Evolutionary conservation across 1,140 invertebrate species (phyloP).

Genomic region (Drosophila leontia): DNA sequence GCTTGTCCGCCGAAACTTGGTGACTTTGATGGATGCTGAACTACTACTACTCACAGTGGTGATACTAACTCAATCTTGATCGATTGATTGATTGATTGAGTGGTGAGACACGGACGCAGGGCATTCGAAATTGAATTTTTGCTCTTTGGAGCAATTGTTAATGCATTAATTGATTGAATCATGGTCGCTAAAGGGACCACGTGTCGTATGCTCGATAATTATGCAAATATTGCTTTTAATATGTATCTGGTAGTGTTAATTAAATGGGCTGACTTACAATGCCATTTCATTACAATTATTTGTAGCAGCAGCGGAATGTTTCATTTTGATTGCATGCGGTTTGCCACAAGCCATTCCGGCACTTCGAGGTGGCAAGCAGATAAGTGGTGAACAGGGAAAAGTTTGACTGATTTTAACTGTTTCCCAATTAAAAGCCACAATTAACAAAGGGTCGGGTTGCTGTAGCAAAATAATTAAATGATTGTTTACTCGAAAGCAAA

Average conservation of each 20-base stretch:
- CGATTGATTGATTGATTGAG: conserved; percentile 46
- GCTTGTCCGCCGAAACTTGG: conserved; percentile 18
- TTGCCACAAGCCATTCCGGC: conserved; percentile 31
- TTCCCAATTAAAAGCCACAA: conserved; percentile 4
- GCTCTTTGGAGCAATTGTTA: conserved; percentile 5
- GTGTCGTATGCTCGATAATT: conserved; percentile 27
- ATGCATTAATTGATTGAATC: conserved; percentile 41
- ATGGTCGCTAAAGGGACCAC: conserved; percentile 1
- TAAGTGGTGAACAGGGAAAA: conserved; percentile 34
- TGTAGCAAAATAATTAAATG: conserved; percentile 13
- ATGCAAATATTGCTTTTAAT: conserved; percentile 28
- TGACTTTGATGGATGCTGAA: conserved; percentile 64
- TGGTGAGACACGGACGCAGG: neutral
- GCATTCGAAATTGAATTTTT: conserved; percentile 28
- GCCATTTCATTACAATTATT: conserved; percentile 17
- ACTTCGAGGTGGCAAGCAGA: conserved; percentile 10
- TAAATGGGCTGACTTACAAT: conserved; percentile 31
- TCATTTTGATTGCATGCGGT: conserved; percentile 37
- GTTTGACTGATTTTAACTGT: conserved; percentile 17
- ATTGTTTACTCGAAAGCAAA: neutral
- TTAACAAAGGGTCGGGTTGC: neutral
- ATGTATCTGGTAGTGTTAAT: conserved; percentile 14
- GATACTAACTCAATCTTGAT: conserved; percentile 54
- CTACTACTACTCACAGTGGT: conserved; percentile 8
- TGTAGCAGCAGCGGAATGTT: conserved; percentile 14